Percentiles rank a stretch among this genome's conserved stretches.
Evolutionary conservation across 1,140 invertebrate genomes (phyloP).

Genomic region (Calliopsis andreniformis): DNA sequence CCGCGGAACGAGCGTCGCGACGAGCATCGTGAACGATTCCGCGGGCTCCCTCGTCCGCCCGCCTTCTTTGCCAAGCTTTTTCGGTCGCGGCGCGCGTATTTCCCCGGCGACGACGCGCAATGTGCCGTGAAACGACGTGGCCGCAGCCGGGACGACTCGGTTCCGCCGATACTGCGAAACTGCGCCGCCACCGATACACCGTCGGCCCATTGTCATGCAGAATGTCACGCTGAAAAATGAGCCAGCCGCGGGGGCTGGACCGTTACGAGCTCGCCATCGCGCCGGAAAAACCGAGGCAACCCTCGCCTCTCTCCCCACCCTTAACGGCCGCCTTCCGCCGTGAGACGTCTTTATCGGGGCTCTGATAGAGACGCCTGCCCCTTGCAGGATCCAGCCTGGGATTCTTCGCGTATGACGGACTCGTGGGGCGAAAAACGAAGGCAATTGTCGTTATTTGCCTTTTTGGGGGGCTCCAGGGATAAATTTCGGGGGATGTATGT

Average conservation of each 20-base stretch:
- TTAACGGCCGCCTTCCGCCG: neutral
- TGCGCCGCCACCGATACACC: conserved; percentile 23
- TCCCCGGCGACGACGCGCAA: conserved; percentile 36
- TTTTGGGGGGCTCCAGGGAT: no score
- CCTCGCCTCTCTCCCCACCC: no score
- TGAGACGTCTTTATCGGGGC: neutral
- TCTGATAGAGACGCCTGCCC: neutral
- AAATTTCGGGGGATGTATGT: no score
- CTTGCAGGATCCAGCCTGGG: no score
- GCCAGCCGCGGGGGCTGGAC: neutral
- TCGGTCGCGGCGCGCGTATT: conserved; percentile 3
- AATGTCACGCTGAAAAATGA: conserved; percentile 52
- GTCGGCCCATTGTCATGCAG: conserved; percentile 53
- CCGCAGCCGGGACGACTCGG: conserved; percentile 19
- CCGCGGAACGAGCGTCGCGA: neutral
- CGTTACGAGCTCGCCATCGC: neutral
- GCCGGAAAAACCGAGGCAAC: conserved; percentile 20
- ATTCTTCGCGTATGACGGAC: no score
- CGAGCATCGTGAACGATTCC: neutral
- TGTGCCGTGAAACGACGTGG: conserved; percentile 58
- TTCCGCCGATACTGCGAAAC: conserved; percentile 44
- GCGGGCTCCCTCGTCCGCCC: neutral
- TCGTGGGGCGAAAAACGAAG: no score
- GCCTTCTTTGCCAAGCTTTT: conserved; percentile 5
- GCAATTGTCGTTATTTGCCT: no score